Base-by-base conservation (phyloP, 2,797 vertebrate species). In the Triplophysa bombifrons region DNA sequence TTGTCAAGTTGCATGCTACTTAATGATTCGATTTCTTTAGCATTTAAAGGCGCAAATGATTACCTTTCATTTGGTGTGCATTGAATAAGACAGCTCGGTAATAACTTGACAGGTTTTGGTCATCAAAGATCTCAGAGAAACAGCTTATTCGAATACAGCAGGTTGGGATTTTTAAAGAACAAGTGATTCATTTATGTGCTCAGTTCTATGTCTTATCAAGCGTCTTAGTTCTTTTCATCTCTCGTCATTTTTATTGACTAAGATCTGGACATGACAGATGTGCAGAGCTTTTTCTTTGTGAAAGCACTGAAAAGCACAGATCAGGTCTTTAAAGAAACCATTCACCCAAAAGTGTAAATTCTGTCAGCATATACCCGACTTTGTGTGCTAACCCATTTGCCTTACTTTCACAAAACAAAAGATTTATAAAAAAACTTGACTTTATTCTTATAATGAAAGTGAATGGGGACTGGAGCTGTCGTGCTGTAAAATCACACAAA, bases 241-340 rank as follows among this genome's bases (percentile, higher is more conserved):
- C 58, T 58, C 0, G 19, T 46, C 3, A 27, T 67, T 67, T 44
- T 56, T n/a, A 30, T 44, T 20, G 8, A 10, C 19, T 17, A 13
- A 30, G 50, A 25, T 66, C 0, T 25, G 48, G 30, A 55, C 19
- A n/a, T 73, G 41, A 61, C 74, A 76, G 38, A 76, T 67, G 17
- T 20, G 38, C 50, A 56, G 16, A 27, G 53, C 3, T 13, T 27
- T 67, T 66, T 67, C 9, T 27, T 38, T 66, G 50, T 56, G 17
- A 58, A 25, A 17, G 48, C 48, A 55, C 30, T 64, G 73, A 64
- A 64, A 51, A 64, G 19, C n/a, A 13, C 17, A 14, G 17, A 63
- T 38, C 10, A 1, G 48, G 20, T 41, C 22, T 25, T 60, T 27
- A 60, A 60, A 56, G 55, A 11, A 27, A 60, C 56, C 12, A 11